phyloP scores from a whole-genome alignment of 1,140 invertebrate genomes.

The Drosophila erecta region DNA sequence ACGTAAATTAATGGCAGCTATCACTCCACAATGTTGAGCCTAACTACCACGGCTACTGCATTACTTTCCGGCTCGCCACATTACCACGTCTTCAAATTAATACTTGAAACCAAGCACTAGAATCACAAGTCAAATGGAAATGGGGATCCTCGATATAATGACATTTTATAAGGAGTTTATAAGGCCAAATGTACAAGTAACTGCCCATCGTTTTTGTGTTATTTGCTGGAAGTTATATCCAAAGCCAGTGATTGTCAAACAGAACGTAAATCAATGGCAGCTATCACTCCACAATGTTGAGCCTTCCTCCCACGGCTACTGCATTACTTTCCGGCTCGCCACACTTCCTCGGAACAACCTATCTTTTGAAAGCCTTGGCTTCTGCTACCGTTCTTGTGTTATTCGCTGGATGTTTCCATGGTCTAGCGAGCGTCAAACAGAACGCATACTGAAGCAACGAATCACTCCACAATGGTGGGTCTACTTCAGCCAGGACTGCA shows the following conservation, averaged over 20 bases:
- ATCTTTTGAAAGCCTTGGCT: too few relatives aligned
- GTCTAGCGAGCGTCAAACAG: constrained; percentile 77
- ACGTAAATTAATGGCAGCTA: constrained; percentile 58
- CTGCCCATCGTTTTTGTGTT: constrained; percentile 61
- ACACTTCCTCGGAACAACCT: too few relatives aligned
- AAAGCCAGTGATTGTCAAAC: constrained; percentile 76
- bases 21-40: constrained; percentile 59
- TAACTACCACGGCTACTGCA: constrained; percentile 22
- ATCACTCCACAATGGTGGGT: constrained; percentile 58
- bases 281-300: constrained; percentile 58
- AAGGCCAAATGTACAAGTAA: not conserved
- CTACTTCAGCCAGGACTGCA: constrained; percentile 16
- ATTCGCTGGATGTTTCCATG: constrained; percentile 47
- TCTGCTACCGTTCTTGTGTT: constrained; percentile 67
- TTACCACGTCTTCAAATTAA: not conserved
- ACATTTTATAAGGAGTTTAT: not conserved
- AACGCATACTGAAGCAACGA: constrained; percentile 65
- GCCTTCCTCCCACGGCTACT: constrained; percentile 26
- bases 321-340: constrained; percentile 36
- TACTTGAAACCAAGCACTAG: not conserved
- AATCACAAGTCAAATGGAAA: not conserved
- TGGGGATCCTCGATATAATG: not conserved
- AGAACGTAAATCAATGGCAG: constrained; percentile 66
- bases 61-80: constrained; percentile 47
- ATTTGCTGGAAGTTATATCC: constrained; percentile 49